Evolutionary conservation across 2,888 invertebrate species (phyloP).

Genomic region (Chironomus riparius): DNA sequence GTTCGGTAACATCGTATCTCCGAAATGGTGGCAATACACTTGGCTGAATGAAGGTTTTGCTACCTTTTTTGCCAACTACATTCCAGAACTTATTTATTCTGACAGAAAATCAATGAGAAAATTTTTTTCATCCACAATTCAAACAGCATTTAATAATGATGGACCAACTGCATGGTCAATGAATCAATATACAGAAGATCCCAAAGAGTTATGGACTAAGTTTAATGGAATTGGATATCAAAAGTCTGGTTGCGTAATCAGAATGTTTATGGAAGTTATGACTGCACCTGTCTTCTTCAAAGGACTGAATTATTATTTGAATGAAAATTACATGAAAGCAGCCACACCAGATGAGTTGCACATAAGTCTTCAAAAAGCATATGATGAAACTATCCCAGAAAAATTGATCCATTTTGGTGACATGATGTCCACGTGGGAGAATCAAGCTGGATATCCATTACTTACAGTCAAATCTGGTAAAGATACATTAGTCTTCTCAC

Average conservation of each 20-base stretch:
- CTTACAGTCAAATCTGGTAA: background rate
- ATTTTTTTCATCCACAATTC: background rate
- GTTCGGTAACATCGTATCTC: background rate
- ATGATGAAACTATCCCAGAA: background rate
- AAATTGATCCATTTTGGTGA: background rate
- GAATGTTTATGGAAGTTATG: background rate
- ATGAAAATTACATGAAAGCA: background rate
- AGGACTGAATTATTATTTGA: background rate
- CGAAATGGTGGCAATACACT: background rate
- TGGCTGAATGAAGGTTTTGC: background rate
- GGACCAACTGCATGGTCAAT: background rate
- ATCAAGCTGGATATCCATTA: conserved; percentile 17
- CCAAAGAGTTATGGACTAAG: background rate
- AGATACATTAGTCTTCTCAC: background rate
- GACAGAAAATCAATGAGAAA: background rate
- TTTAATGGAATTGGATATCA: background rate
- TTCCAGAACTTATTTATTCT: background rate
- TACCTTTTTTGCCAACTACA: background rate
- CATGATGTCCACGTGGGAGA: background rate
- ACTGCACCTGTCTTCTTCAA: background rate
- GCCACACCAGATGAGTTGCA: background rate
- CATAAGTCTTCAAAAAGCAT: background rate
- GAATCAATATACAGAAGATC: background rate
- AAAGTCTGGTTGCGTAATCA: background rate
- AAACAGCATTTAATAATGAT: background rate